Base-by-base conservation (phyloP, 1,140 invertebrate species). In the Mesaphorura yosii region DNA sequence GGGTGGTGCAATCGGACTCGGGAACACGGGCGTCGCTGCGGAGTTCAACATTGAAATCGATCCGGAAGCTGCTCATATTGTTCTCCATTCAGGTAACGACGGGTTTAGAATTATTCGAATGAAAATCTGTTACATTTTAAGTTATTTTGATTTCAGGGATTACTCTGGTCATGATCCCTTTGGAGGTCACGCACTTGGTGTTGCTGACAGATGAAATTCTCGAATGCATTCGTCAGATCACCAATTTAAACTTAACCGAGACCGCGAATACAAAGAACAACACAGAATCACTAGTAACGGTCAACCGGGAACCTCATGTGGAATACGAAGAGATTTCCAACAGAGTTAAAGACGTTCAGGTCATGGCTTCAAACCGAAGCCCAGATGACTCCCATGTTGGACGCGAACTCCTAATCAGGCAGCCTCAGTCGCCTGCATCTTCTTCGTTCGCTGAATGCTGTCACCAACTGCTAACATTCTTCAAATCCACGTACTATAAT, bases 1-100 rank as follows among this genome's bases (percentile, higher is more conserved):
- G 82, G 85, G 85, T 31, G 85, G 85, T 57, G 87, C 85, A 68
- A 72, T 73, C 55, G 82, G 75, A 20, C 70, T 77, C 48, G 83
- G 85, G 14, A 83, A 83, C 65, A 70, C 75, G n/a, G 77, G 77
- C 20, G 62, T 75, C 0, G 71, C 77, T 38, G 82, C 82, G 3
- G 86, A 89, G 68, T 88, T 84, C 64, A 89, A 89, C 69, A 88
- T 89, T 64, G 74, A 76, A 48, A 67, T 67, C 22, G 85, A 88
- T 69, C 83, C 84, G 0, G 84, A 88, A 70, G 82, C 84, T 25
- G 84, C 80, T 1, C 72, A 78, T 64, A 79, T 85, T 38, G 76
- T 84, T 17, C 66, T 88, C 1, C 68, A 70, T n/a, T 73, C 68
- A 50, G 66, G 6, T 64, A 59, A 50, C 76, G 74, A 52, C 77